These are phyloP conservation scores for Anguilla rostrata DNA, from an alignment of 2,113 vertebrate species.

Conservation along the genomic window DNA sequence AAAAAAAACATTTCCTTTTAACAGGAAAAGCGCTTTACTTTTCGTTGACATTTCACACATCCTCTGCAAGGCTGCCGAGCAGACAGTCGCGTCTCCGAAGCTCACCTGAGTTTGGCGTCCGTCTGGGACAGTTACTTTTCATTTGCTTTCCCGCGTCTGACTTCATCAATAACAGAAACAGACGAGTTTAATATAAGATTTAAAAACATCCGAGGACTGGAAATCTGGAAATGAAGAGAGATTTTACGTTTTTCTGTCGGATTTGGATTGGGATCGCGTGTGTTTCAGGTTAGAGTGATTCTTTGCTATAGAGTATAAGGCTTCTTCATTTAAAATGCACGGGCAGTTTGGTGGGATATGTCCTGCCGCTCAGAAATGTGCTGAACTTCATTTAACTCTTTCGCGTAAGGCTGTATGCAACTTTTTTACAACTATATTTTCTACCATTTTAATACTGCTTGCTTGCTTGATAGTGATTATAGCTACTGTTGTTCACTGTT, in stretches of 20 bases:
- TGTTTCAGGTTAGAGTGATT: constrained; percentile 77
- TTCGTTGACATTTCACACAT: constrained; percentile 51
- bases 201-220: constrained; percentile 52
- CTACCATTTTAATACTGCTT: no score
- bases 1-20: constrained; percentile 61
- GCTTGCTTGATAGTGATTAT: background rate
- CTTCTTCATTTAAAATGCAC: background rate
- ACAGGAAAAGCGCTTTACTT: constrained; percentile 44
- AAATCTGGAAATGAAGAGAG: constrained; percentile 86
- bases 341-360: background rate
- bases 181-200: constrained; percentile 34
- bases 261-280: constrained; percentile 81
- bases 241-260: constrained; percentile 76
- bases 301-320: background rate
- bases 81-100: constrained; percentile 33
- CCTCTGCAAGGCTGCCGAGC: constrained; percentile 32
- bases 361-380: background rate
- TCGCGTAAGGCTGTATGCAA: background rate
- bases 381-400: background rate
- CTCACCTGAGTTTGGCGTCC: constrained; percentile 62
- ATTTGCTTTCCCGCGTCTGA: constrained; percentile 26
- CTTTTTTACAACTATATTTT: background rate
- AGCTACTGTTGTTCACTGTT: background rate
- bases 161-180: constrained; percentile 28
- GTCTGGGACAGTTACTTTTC: constrained; percentile 43